phyloP scores from a whole-genome alignment of 2,888 invertebrate species.

The Cheiracanthium punctorium region DNA sequence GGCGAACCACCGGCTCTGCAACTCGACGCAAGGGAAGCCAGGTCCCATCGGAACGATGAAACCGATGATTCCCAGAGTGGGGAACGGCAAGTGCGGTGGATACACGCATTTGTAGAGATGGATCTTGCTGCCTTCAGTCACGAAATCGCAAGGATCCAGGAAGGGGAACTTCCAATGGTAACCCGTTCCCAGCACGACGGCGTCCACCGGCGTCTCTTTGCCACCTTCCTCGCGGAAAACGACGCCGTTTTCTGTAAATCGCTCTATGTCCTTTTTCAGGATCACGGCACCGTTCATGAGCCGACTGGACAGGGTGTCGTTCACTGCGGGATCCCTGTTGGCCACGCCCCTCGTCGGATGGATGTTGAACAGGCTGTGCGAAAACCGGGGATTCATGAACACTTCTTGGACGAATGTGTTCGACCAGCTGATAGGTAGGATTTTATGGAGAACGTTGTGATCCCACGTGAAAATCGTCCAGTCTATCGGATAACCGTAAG shows the following conservation, averaged over 20 bases:
- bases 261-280: background rate
- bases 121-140: background rate
- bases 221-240: background rate
- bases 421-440: constrained; percentile 1
- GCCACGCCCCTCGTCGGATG: background rate
- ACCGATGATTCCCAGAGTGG: background rate
- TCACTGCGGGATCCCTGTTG: background rate
- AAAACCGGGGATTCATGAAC: background rate
- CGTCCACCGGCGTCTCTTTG: background rate
- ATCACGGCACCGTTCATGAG: background rate
- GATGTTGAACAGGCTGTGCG: background rate
- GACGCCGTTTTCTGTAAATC: background rate
- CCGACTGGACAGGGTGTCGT: background rate
- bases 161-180: background rate
- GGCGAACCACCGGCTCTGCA: background rate
- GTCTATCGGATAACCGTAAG: constrained; percentile 29
- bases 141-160: background rate
- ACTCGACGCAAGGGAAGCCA: background rate
- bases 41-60: background rate
- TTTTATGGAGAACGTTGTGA: background rate
- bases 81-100: background rate
- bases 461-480: background rate
- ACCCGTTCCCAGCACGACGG: background rate
- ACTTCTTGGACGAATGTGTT: background rate
- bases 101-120: background rate